A percentile compares a stretch with the other conserved stretches of the same genome.
These are phyloP conservation scores for Halcyon senegalensis DNA, from an alignment of 2,113 vertebrate genomes.

Conservation along the genomic window DNA sequence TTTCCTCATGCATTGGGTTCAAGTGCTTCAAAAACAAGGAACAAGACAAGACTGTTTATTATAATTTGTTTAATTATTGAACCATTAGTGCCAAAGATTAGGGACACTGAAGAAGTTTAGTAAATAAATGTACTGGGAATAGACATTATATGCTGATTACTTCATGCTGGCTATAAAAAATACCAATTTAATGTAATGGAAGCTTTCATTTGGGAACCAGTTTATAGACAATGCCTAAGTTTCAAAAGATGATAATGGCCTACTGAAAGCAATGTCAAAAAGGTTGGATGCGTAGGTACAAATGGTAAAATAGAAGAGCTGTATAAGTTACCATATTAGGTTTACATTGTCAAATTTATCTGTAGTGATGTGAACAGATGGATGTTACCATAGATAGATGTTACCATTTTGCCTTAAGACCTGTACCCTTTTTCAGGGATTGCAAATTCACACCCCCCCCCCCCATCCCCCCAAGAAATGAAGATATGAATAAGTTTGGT, in stretches of 20 bases:
- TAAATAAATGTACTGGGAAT: slow-evolving; percentile 67
- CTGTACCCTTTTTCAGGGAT: neutral
- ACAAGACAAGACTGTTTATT: slow-evolving; percentile 59
- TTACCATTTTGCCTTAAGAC: neutral
- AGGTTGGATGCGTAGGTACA: neutral
- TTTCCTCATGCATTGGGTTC: slow-evolving; percentile 39
- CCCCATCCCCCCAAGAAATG: neutral
- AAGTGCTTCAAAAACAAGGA: slow-evolving; percentile 49
- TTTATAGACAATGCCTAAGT: neutral
- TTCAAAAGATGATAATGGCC: neutral
- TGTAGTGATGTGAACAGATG: neutral
- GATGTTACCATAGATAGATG: neutral
- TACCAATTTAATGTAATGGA: slow-evolving; percentile 44
- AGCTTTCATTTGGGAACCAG: slow-evolving; percentile 38
- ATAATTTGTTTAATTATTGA: slow-evolving; percentile 70
- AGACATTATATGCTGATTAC: slow-evolving; percentile 63
- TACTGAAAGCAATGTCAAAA: neutral
- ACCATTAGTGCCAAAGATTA: slow-evolving; percentile 69
- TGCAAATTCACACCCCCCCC: neutral
- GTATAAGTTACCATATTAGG: neutral
- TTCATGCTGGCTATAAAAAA: slow-evolving; percentile 50
- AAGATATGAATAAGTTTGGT: neutral
- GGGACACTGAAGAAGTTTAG: slow-evolving; percentile 53
- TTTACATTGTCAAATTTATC: neutral
- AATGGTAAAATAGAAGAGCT: neutral